Evolutionary conservation across 2,797 vertebrate species (phyloP).

Genomic region (Selene dorsalis): DNA sequence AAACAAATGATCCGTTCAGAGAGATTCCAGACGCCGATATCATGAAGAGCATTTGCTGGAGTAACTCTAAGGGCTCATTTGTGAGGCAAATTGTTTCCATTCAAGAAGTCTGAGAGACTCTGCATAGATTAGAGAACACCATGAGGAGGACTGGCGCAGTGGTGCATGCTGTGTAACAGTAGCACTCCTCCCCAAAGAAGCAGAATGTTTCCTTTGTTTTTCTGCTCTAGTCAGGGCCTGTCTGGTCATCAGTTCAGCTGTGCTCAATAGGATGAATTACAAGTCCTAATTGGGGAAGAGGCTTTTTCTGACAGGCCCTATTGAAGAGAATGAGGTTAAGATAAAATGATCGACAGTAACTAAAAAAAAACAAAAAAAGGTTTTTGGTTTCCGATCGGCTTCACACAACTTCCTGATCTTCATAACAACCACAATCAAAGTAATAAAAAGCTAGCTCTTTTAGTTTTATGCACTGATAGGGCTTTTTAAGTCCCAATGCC

Average conservation of each 20-base stretch:
- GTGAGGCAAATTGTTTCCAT: constrained; percentile 81
- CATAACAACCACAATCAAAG: background rate
- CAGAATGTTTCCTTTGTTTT: constrained; percentile 73
- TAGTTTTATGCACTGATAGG: no score
- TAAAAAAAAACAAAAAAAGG: background rate
- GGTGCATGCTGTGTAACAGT: constrained; percentile 62
- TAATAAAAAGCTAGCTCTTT: no score
- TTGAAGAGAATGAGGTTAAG: constrained; percentile 36
- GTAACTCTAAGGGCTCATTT: constrained; percentile 75
- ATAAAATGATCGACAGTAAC: constrained; percentile 44
- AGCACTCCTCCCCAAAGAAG: constrained; percentile 55
- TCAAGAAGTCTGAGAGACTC: constrained; percentile 68
- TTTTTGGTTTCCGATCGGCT: constrained; percentile 37
- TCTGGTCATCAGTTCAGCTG: constrained; percentile 57
- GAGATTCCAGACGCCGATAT: constrained; percentile 78
- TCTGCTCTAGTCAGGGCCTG: constrained; percentile 51
- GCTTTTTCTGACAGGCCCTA: constrained; percentile 26
- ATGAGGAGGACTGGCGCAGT: constrained; percentile 50
- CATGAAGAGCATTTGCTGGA: constrained; percentile 69
- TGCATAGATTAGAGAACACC: constrained; percentile 59
- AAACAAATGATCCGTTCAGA: constrained; percentile 80
- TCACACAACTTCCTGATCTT: constrained; percentile 8
- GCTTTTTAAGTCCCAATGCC: no score
- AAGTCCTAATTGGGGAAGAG: constrained; percentile 62
- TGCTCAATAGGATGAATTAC: constrained; percentile 63